Percentiles rank a stretch among this genome's conserved stretches.
These are phyloP conservation scores for Gymnogyps californianus DNA, from an alignment of 2,113 vertebrate genomes.

Conservation along the genomic window DNA sequence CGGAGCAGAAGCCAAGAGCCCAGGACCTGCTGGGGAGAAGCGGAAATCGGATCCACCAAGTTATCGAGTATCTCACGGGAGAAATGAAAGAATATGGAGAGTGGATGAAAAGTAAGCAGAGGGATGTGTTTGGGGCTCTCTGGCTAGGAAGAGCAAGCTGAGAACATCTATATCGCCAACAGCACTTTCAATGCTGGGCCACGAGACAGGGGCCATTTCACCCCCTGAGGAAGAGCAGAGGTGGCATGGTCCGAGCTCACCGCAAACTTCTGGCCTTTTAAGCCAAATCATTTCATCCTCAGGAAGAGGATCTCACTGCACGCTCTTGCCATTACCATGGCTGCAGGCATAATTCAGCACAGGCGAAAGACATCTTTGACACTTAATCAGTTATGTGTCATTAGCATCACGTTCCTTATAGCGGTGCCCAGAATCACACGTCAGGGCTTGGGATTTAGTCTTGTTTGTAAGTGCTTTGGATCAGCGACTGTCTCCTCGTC, in stretches of 20 bases:
- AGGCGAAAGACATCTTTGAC: neutral
- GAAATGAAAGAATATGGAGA: constrained; percentile 77
- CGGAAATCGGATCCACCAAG: neutral
- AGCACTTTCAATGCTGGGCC: neutral
- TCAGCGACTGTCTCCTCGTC: neutral
- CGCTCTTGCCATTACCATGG: neutral
- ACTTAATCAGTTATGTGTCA: neutral
- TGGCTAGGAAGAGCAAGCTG: neutral
- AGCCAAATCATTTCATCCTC: neutral
- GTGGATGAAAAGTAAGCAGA: constrained; percentile 76
- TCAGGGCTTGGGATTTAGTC: neutral
- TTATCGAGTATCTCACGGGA: constrained; percentile 59
- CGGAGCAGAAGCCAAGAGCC: neutral
- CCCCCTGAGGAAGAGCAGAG: neutral
- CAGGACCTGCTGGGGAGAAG: neutral
- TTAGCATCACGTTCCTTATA: rapidly evolving
- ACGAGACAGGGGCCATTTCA: rapidly evolving
- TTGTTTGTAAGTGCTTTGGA: neutral
- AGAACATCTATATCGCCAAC: neutral
- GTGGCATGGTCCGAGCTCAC: rapidly evolving
- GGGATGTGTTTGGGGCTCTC: neutral
- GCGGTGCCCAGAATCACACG: neutral
- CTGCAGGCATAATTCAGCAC: neutral
- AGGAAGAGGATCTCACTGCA: neutral
- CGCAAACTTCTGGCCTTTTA: neutral